phyloP scores from a whole-genome alignment of 2,113 vertebrate species.

The Myanophis thanlyinensis region DNA sequence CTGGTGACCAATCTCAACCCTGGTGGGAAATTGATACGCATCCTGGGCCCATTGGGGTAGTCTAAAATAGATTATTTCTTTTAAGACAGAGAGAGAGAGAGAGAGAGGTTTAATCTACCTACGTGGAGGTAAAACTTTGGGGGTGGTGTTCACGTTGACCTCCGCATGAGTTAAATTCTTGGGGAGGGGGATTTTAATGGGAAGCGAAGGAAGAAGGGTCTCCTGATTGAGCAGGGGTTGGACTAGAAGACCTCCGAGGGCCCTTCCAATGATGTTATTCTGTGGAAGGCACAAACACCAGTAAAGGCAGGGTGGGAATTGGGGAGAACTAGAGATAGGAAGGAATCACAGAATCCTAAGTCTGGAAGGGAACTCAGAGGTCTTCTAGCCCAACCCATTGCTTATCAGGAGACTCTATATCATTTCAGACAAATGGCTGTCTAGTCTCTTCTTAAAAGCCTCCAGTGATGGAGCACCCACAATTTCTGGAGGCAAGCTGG shows the following conservation, averaged over 20 bases:
- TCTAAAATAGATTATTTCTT: background rate
- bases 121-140: background rate
- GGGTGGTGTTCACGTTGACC: too few relatives aligned
- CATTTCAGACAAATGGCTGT: too few relatives aligned
- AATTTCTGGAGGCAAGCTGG: too few relatives aligned
- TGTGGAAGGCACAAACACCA: background rate
- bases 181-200: background rate
- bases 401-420: too few relatives aligned
- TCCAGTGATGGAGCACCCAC: too few relatives aligned
- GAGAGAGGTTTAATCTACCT: background rate
- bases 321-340: background rate
- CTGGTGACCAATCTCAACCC: background rate
- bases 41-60: too few relatives aligned
- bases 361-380: background rate
- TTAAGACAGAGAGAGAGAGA: background rate
- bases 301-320: background rate
- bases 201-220: background rate
- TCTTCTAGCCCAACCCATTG: background rate
- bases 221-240: background rate
- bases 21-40: background rate
- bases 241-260: background rate
- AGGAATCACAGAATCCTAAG: background rate
- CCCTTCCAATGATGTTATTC: background rate
- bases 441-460: background rate
- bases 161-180: background rate